These are phyloP conservation scores for Rhingia campestris DNA, from an alignment of 2,888 invertebrate genomes.

Conservation along the genomic window DNA sequence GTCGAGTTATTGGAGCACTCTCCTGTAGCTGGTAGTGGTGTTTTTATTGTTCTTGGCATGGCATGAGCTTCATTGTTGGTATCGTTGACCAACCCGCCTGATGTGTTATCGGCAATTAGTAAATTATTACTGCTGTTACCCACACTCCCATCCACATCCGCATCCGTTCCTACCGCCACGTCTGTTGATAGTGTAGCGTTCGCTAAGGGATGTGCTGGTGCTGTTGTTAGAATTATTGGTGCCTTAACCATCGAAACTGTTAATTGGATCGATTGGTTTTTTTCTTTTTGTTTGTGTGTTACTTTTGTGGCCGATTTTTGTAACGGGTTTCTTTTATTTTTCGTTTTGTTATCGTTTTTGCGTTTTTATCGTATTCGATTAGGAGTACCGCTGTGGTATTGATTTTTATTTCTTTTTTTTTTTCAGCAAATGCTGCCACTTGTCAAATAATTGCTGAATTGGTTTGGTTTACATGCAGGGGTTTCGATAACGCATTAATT, in stretches of 20 bases:
- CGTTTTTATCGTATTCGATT: conserved; percentile 13
- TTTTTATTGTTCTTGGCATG: conserved; percentile 4
- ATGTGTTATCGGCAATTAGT: conserved; percentile 60
- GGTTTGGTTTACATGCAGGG: background rate
- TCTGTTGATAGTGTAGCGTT: conserved; percentile 51
- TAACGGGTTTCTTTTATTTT: background rate
- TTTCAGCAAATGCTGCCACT: conserved; percentile 9
- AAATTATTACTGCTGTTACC: conserved; percentile 35
- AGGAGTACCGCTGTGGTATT: conserved; percentile 5
- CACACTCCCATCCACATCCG: conserved; percentile 19
- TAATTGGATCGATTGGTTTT: conserved; percentile 35
- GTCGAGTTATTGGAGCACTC: conserved; percentile 16
- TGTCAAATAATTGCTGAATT: background rate
- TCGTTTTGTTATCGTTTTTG: background rate
- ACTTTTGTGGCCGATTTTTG: conserved; percentile 1
- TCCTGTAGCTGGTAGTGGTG: conserved; percentile 30
- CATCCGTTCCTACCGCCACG: conserved; percentile 53
- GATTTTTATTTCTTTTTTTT: background rate
- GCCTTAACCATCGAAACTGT: conserved; percentile 69
- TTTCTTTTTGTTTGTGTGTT: conserved; percentile 8
- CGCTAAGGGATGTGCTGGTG: conserved; percentile 54
- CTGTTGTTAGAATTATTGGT: conserved; percentile 48
- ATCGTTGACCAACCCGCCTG: conserved; percentile 50
- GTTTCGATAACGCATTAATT: conserved; percentile 13
- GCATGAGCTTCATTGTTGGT: conserved; percentile 36